Evolutionary conservation across 2,797 vertebrate species (phyloP).

Genomic region (Decapterus maruadsi): DNA sequence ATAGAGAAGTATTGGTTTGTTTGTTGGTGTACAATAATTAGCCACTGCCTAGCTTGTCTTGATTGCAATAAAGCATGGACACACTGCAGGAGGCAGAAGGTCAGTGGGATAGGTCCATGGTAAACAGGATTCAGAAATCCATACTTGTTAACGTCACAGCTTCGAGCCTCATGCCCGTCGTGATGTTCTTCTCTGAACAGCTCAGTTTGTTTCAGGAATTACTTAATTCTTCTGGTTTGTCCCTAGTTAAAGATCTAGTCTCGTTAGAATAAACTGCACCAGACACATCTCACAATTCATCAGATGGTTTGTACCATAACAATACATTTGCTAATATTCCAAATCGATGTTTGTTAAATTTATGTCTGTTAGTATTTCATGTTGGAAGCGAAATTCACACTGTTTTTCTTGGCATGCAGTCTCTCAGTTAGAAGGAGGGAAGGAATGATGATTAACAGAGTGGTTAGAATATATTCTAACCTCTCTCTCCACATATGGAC

Average conservation of each 20-base stretch:
- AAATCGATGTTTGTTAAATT: slow-evolving; percentile 10
- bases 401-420: slow-evolving; percentile 22
- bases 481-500: slow-evolving; percentile 25
- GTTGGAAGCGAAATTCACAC: slow-evolving; percentile 13
- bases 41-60: slow-evolving; percentile 60
- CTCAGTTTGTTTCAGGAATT: slow-evolving; percentile 39
- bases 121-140: slow-evolving; percentile 55
- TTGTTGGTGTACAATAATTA: slow-evolving; percentile 77
- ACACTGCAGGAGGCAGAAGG: slow-evolving; percentile 36
- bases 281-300: slow-evolving; percentile 15
- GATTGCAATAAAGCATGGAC: slow-evolving; percentile 55
- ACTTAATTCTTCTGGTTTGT: slow-evolving; percentile 42
- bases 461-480: slow-evolving; percentile 28
- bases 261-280: slow-evolving; percentile 41
- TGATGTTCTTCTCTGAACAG: slow-evolving; percentile 27
- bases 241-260: slow-evolving; percentile 45
- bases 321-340: slow-evolving; percentile 1
- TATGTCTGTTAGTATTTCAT: slow-evolving; percentile 27
- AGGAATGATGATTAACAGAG: slow-evolving; percentile 37
- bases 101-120: slow-evolving; percentile 41
- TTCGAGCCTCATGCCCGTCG: slow-evolving; percentile 35
- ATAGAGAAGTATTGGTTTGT: slow-evolving; percentile 74
- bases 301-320: slow-evolving; percentile 23
- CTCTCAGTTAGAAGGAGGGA: slow-evolving; percentile 11
- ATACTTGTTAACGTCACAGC: slow-evolving; percentile 44